Base-by-base conservation (phyloP, 1,140 invertebrate genomes). In the Lordiphosa clarofinis region DNA sequence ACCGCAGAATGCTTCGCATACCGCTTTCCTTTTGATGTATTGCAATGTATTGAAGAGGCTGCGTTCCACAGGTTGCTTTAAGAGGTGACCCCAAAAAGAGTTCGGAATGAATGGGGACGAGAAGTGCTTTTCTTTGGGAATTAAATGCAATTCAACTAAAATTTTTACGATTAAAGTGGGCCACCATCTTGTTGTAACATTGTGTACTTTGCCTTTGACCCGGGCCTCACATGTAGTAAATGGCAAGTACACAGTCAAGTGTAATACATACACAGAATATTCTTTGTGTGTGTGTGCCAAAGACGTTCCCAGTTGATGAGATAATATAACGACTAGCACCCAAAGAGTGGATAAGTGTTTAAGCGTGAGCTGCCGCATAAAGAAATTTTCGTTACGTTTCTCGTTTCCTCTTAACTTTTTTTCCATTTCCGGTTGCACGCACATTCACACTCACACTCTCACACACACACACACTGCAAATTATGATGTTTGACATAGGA, bases 1-100 rank as follows among this genome's bases (percentile, higher is more conserved):
- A 21, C 21, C 21, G 21, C 21, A 21, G 21, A 21, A 21, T 21
- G 21, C 21, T 21, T 52, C 35, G 73, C 86, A 78, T 86, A 88
- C 86, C 86, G 81, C 65, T 86, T 88, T 88, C 64, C 81, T 63
- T 73, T 88, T 87, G 65, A 88, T 78, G 63, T 88, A 88, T 67
- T 88, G 76, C 86, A 88, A 66, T 33, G 76, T 67, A 82, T 82
- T 81, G 67, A 72, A 68, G 48, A 88, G 73, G 65, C 86, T 88
- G 71, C 86, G 81, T 79, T 88, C 86, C 76, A 87, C 86, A 68
- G 76, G 86, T 84, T 86, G 86, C 86, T 84, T 47, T 42, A 69
- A 21, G 4, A 21, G 21, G 21, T 21, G 21, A 21, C 21, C 21
- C 21, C 56, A 49, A 56, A 53, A 66, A 65, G 37, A 57, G 39